phyloP scores from a whole-genome alignment of 2,888 invertebrate species.

The Drosophila siamana region DNA sequence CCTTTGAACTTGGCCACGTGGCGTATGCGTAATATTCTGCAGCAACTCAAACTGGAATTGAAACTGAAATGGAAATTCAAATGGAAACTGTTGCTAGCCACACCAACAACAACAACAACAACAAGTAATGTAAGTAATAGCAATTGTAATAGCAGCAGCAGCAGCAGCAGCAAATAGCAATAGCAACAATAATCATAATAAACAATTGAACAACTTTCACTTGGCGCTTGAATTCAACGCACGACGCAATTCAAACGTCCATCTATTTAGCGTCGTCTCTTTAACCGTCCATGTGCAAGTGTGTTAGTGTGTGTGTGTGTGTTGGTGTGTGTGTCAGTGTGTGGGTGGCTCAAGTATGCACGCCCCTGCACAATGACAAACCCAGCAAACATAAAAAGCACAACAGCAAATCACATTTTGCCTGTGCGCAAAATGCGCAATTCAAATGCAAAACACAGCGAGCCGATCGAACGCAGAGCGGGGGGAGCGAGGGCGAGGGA shows the following conservation, averaged over 20 bases:
- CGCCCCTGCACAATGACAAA: conserved; percentile 57
- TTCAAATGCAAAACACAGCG: conserved; percentile 29
- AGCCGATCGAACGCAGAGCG: background rate
- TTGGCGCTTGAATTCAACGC: conserved; percentile 83
- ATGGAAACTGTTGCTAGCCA: background rate
- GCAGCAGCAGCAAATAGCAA: conserved; percentile 27
- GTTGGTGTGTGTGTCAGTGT: conserved; percentile 23
- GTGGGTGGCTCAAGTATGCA: conserved; percentile 49
- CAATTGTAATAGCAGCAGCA: too few species aligned
- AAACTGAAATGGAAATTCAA: background rate
- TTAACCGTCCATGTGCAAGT: background rate
- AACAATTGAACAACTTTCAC: conserved; percentile 83
- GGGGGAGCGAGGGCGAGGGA: background rate
- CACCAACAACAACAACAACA: conserved; percentile 15
- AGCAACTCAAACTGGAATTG: background rate
- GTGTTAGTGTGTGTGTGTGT: conserved; percentile 18
- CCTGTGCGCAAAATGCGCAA: conserved; percentile 39
- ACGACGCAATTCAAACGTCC: conserved; percentile 77
- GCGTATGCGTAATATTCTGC: conserved; percentile 60
- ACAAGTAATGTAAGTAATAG: background rate
- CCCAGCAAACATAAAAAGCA: conserved; percentile 20
- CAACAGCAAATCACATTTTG: conserved; percentile 33
- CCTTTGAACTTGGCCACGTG: conserved; percentile 53
- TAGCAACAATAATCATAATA: conserved; percentile 72
- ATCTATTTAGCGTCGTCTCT: conserved; percentile 22